A percentile compares a stretch with the other conserved stretches of the same genome.
Conservation (phyloP, 1,140 invertebrate genomes). For the Lamellibrachia luymesi region DNA sequence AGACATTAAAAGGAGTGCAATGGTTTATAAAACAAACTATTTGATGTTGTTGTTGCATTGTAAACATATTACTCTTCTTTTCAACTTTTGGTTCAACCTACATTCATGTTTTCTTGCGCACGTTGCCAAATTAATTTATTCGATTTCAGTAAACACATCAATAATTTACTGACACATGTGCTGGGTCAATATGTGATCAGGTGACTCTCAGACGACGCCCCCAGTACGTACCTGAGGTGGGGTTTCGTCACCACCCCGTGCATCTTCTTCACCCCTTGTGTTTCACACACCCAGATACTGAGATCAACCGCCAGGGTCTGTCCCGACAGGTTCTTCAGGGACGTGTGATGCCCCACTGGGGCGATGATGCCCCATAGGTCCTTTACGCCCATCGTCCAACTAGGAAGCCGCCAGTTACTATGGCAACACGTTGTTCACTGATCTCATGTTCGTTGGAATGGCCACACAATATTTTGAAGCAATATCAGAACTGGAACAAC, state of each 20-base stretch:
- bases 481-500: neutral
- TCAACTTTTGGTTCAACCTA: no score
- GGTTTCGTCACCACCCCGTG: constrained; percentile 45
- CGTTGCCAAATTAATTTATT: no score
- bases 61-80: no score
- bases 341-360: constrained; percentile 41
- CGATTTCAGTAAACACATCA: no score
- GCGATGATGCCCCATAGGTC: constrained; percentile 49
- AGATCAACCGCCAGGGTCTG: constrained; percentile 53
- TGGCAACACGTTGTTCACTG: neutral
- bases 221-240: constrained; percentile 41
- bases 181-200: no score
- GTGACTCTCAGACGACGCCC: no score
- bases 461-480: neutral
- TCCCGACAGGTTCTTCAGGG: constrained; percentile 40
- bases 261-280: constrained; percentile 44
- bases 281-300: constrained; percentile 54
- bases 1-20: no score
- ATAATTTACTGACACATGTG: no score
- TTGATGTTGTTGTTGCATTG: no score
- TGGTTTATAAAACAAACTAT: no score
- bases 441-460: no score
- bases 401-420: neutral
- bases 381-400: constrained; percentile 48
- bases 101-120: no score